A percentile compares a stretch with the other conserved stretches of the same genome.
phyloP scores from a whole-genome alignment of 2,113 vertebrate genomes.

The Cathartes aura region DNA sequence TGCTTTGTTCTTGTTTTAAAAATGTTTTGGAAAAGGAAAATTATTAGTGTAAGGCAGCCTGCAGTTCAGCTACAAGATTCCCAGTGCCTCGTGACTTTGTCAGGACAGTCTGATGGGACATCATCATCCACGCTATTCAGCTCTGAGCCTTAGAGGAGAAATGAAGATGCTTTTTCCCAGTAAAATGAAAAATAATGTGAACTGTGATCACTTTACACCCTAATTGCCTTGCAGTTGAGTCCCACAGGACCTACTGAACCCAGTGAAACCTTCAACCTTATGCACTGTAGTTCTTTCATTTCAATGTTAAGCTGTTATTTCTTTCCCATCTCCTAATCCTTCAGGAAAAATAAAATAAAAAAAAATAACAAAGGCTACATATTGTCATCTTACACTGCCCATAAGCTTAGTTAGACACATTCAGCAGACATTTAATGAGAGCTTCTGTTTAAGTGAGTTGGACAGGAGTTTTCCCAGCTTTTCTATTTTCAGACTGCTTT shows the following conservation, averaged over 20 bases:
- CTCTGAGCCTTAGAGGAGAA: not conserved
- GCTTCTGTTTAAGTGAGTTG: not conserved
- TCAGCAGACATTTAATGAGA: not conserved
- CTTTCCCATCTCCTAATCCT: not conserved
- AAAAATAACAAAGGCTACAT: not conserved
- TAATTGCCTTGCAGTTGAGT: not conserved
- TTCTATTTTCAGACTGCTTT: not conserved
- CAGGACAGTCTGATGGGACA: not conserved
- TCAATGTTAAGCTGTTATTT: not conserved
- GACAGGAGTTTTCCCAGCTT: not conserved
- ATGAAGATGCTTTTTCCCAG: not conserved
- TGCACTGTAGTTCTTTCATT: not conserved
- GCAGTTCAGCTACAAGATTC: not conserved
- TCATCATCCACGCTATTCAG: not conserved
- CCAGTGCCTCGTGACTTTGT: not conserved
- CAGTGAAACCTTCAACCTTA: not conserved
- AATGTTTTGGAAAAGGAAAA: not conserved
- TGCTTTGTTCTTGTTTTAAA: not conserved
- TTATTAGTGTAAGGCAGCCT: not conserved
- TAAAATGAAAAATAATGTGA: not conserved
- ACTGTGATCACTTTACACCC: not conserved
- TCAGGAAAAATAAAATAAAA: not conserved
- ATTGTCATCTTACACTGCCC: not conserved
- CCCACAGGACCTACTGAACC: not conserved
- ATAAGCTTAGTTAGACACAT: not conserved